phyloP scores from a whole-genome alignment of 2,888 invertebrate genomes.

The Dryadula phaetusa region DNA sequence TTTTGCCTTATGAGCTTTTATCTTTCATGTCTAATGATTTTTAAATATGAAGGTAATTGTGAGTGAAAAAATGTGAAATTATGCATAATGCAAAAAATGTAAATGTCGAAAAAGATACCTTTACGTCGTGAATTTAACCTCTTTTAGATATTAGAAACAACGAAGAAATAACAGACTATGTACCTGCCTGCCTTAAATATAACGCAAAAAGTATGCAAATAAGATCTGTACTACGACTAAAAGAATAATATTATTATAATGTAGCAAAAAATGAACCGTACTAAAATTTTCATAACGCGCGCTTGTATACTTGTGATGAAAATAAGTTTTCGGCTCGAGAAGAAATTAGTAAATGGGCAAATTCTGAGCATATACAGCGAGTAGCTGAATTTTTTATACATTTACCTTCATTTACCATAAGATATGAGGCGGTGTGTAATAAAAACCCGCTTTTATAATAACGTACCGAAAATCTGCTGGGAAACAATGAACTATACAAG shows the following conservation, averaged over 20 bases:
- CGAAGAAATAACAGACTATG: not conserved
- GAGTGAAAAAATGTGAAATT: too few species aligned
- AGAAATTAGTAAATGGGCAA: slow-evolving; percentile 31
- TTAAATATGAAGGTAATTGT: too few species aligned
- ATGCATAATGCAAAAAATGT: not conserved
- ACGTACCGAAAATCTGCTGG: slow-evolving; percentile 22
- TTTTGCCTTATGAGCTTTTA: not conserved
- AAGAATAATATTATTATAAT: slow-evolving; percentile 20
- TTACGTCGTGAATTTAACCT: not conserved
- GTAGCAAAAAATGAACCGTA: slow-evolving; percentile 14
- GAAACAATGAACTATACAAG: not conserved
- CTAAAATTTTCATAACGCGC: slow-evolving; percentile 16
- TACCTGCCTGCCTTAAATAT: slow-evolving; percentile 3
- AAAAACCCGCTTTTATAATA: slow-evolving; percentile 49
- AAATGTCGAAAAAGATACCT: not conserved
- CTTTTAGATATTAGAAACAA: not conserved
- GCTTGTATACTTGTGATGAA: slow-evolving; percentile 24
- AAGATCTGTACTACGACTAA: slow-evolving; percentile 14
- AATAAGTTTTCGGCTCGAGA: slow-evolving; percentile 31
- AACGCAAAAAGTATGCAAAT: slow-evolving; percentile 20
- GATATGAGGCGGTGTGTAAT: slow-evolving; percentile 51
- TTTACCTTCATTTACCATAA: slow-evolving; percentile 46
- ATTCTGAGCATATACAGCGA: slow-evolving; percentile 21
- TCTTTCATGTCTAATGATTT: not conserved
- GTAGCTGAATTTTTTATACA: slow-evolving; percentile 37